Evolutionary conservation across 2,113 vertebrate genomes (phyloP), one percentile per base, ranked within the genome.

Genomic region (Cottus gobio): DNA sequence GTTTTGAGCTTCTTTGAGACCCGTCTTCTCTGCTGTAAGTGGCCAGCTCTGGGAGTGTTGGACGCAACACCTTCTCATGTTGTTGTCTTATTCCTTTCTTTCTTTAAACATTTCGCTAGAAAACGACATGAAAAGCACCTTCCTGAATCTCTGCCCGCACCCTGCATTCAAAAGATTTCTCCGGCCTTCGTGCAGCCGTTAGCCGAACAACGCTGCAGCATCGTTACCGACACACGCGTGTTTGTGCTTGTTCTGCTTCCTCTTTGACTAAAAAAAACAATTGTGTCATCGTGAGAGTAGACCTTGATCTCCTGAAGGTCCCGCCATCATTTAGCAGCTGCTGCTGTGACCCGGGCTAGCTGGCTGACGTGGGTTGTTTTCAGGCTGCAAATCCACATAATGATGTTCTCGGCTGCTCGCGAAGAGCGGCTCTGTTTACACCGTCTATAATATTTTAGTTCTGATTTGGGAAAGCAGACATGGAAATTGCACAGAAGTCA

Each of bases 361-460:
- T 3, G 34, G 15, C n/a, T 80, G 46, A 36, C 80, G 28, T 69
- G 57, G 46, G 64, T 57, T 84, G 7, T 85, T 82, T 76, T 71
- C 74, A 73, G 58, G 10, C 79, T 64, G 64, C 52, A 81, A 66
- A 85, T 74, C 68, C 81, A 80, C 50, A 79, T 85, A 78, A 83
- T 39, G 65, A 79, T 82, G 82, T 86, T 78, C 85, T 82, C 37
- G 68, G 10, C 70, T 76, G 42, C 39, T 57, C 74, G 84, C 71
- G 78, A 69, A 71, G 73, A 75, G 62, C 52, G 20, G 50, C 65
- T 71, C 30, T 83, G 79, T 82, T 84, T 77, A 71, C 75, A 72
- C 2, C 57, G 66, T 71, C 69, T 82, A 85, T 64, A 83, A 85
- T 83, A 79, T 77, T 82, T 77, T 30, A 85, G 39, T 15, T 72